Base-by-base conservation (phyloP, 2,113 vertebrate genomes). In the Azemiops feae region DNA sequence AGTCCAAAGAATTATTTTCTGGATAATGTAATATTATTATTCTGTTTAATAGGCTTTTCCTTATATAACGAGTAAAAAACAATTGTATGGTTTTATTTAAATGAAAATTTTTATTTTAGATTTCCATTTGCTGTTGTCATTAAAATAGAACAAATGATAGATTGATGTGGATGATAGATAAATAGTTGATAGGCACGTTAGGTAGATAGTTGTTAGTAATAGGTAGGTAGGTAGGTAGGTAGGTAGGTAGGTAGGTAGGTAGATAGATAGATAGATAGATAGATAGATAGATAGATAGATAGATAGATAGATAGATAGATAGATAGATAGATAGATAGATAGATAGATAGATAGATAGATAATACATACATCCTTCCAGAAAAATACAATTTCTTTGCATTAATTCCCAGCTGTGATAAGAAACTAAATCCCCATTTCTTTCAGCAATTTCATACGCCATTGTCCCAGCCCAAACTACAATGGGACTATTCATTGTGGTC, bases 1-100 rank as follows among this genome's bases (percentile, higher is more conserved):
- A 97, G 97, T 98, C 97, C 97, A 97, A 98, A 97, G 95, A 98
- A 98, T 97, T 98, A 98, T 98, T 98, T 97, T 98, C 96, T 97
- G 96, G 97, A 97, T 97, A 97, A 97, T 94, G 96, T 97, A 43
- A n/a, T 87, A 87, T 58, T 96, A 96, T 97, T 97, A 97, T 97
- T 98, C 97, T 97, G 97, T 97, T 97, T 97, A 97, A 43, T 96
- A 97, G 96, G 96, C 97, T 97, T 97, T 90, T 96, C 96, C 96
- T 97, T 97, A 97, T 98, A 97, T 97, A 97, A 98, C 97, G 98
- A 98, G 97, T 98, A 97, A 97, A 96, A 96, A 96, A 96, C 97
- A 97, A 96, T 97, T 97, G 97, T 96, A 95, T 95, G 97, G 95
- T 97, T 97, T 95, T 58, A 94, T 97, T 93, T 97, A 97, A 97